A percentile compares a stretch with the other conserved stretches of the same genome.
phyloP scores from a whole-genome alignment of 2,113 vertebrate genomes.

The Hydropotes inermis region DNA sequence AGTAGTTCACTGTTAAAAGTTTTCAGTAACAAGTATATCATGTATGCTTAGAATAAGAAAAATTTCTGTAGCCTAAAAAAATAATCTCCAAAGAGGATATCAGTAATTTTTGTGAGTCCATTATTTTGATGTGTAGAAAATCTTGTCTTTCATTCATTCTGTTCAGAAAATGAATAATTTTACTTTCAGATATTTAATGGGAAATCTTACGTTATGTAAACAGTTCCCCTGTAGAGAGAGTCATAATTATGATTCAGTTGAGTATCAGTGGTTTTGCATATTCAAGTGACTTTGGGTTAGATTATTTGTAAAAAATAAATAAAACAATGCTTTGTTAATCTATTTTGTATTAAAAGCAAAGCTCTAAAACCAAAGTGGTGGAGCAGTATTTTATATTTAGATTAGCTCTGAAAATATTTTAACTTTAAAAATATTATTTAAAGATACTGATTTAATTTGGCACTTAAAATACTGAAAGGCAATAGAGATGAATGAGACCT shows the following conservation, averaged over 20 bases:
- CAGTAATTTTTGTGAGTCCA: not conserved
- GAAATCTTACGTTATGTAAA: not conserved
- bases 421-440: not conserved
- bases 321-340: not conserved
- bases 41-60: not conserved
- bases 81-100: not conserved
- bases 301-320: not conserved
- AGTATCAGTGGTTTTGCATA: not conserved
- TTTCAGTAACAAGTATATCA: not conserved
- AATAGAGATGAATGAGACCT: not conserved
- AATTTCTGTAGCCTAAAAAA: not conserved
- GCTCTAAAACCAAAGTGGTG: not conserved
- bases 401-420: not conserved
- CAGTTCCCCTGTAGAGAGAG: not conserved
- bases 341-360: not conserved
- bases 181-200: not conserved
- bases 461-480: not conserved
- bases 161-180: not conserved
- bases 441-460: not conserved
- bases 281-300: not conserved
- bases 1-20: not conserved
- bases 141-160: not conserved
- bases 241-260: not conserved
- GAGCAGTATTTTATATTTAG: not conserved
- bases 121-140: not conserved